Conservation (phyloP, 2,797 vertebrate species). For the Knipowitschia caucasica region DNA sequence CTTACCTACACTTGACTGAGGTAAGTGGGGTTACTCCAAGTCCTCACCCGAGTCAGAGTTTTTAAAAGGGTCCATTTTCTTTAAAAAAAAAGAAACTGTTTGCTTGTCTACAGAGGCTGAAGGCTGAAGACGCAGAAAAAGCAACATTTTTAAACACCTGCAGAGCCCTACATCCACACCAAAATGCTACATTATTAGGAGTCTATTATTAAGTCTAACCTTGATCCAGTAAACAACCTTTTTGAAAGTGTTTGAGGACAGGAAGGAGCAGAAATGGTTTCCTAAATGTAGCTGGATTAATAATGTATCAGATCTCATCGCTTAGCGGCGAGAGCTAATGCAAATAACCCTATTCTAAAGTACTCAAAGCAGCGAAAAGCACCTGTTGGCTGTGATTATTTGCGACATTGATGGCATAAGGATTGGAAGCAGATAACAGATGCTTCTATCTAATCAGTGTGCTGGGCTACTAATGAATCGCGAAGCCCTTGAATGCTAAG, state of each 20-base stretch:
- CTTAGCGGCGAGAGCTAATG: slow-evolving; percentile 13
- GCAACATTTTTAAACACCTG: not conserved
- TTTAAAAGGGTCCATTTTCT: slow-evolving; percentile 9
- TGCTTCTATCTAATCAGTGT: slow-evolving; percentile 75
- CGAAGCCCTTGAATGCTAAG: slow-evolving; percentile 78
- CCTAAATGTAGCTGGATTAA: not conserved
- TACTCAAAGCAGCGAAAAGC: slow-evolving; percentile 56
- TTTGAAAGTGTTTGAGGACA: not conserved
- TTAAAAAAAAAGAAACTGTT: not conserved
- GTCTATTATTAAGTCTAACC: slow-evolving; percentile 2
- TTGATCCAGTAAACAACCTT: not conserved
- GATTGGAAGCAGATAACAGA: slow-evolving; percentile 76
- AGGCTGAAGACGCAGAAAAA: not conserved
- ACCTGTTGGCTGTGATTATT: slow-evolving; percentile 76
- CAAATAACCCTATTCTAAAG: slow-evolving; percentile 24
- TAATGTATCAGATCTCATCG: slow-evolving; percentile 6
- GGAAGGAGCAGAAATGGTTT: not conserved
- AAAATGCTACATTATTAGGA: not conserved
- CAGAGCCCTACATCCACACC: not conserved
- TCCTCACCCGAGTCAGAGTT: not conserved
- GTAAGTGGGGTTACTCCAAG: slow-evolving; percentile 5
- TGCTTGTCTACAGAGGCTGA: not conserved
- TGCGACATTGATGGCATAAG: slow-evolving; percentile 75
- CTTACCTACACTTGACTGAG: slow-evolving; percentile 3
- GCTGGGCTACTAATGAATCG: slow-evolving; percentile 77